Base-by-base conservation (phyloP, 1,140 invertebrate genomes). In the Samia ricini region DNA sequence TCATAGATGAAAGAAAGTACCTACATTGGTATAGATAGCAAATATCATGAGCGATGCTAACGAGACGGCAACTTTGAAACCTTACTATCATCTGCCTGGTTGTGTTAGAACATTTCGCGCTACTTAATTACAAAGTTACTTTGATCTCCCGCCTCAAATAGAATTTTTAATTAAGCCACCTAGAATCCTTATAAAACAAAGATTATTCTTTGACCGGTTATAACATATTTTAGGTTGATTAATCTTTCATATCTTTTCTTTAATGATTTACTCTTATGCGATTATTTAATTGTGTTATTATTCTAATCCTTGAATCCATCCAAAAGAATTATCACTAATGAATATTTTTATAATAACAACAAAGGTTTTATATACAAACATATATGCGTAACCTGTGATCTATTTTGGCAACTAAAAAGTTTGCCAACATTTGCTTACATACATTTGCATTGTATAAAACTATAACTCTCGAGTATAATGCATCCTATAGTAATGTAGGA, bases 1-100 rank as follows among this genome's bases (percentile, higher is more conserved):
- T 4, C 15, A 15, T 15, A 15, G n/a, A 42, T 42, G 33, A 42
- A 42, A 42, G 33, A 10, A 12, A 42, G 33, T 42, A n/a, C n/a
- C n/a, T n/a, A n/a, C n/a, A 59, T 60, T 64, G 24, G 57, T 63
- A 42, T 61, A 71, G 62, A 64, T 69, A 68, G 69, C 74, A 72
- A 73, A 66, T 59, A 66, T 56, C 36, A 26, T 61, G 60, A 62
- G 58, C 50, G 20, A 49, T 29, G 29, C 63, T 76, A 76, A 76
- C 71, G 68, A 71, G 71, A 62, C 62, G 66, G 69, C 65, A 68
- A 66, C 68, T 73, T 68, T 68, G 63, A 69, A 52, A 57, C 61
- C 56, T 63, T 60, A 64, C 68, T 51, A 64, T 63, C 64, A 26
- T 49, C 60, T 56, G 42, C 36, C 55, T 59, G 56, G 20, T 23